phyloP scores from a whole-genome alignment of 2,113 vertebrate species.

The Semicossyphus pulcher region DNA sequence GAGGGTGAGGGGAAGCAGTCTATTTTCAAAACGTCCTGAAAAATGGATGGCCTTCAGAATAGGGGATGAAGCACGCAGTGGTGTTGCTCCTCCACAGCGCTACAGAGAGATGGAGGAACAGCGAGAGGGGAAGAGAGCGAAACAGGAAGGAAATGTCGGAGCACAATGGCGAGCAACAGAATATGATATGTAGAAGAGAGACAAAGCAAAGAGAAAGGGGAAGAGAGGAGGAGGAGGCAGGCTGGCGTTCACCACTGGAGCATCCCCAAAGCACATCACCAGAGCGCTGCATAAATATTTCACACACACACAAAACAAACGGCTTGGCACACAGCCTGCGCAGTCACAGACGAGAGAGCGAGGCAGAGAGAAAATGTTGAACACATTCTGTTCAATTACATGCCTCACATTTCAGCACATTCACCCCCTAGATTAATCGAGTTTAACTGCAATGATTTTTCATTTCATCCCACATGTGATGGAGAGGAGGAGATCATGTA shows the following conservation, averaged over 20 bases:
- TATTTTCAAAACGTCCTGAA: slow-evolving; percentile 69
- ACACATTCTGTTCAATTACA: slow-evolving; percentile 47
- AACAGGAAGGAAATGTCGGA: background rate
- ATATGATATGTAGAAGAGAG: slow-evolving; percentile 26
- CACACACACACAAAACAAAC: slow-evolving; percentile 61
- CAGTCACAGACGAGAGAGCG: slow-evolving; percentile 44
- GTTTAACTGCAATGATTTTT: slow-evolving; percentile 11
- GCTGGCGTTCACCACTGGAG: slow-evolving; percentile 67
- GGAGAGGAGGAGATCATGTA: background rate
- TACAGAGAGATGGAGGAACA: slow-evolving; percentile 1
- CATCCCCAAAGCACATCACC: slow-evolving; percentile 68
- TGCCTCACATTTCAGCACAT: slow-evolving; percentile 43
- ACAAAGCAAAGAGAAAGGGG: slow-evolving; percentile 23
- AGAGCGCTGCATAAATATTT: slow-evolving; percentile 76
- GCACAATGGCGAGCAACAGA: slow-evolving; percentile 13
- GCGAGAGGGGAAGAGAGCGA: background rate
- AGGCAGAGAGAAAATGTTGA: slow-evolving; percentile 37
- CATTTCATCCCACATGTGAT: background rate
- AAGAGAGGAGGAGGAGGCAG: slow-evolving; percentile 30
- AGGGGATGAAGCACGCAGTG: slow-evolving; percentile 21
- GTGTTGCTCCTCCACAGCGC: background rate
- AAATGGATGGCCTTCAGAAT: slow-evolving; percentile 68
- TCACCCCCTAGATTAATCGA: background rate
- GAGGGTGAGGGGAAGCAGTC: slow-evolving; percentile 24
- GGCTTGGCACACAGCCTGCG: slow-evolving; percentile 56